phyloP scores from a whole-genome alignment of 2,113 vertebrate genomes.

The Nanorana parkeri region DNA sequence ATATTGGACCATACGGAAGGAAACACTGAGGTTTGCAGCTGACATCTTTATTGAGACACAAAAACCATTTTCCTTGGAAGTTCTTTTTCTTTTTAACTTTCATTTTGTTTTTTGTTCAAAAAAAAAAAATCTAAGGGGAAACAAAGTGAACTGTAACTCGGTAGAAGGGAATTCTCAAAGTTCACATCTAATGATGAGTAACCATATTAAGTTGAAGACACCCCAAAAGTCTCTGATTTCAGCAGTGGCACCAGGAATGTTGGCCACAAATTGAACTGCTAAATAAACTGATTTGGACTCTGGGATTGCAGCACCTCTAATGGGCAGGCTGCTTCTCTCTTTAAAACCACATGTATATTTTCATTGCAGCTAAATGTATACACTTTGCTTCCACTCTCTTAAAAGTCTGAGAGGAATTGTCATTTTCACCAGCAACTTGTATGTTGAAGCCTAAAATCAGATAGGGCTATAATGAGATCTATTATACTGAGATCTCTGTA shows the following conservation, averaged over 20 bases:
- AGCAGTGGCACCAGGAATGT: background rate
- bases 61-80: too few species aligned
- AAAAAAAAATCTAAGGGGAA: too few species aligned
- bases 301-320: background rate
- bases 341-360: conserved; percentile 50
- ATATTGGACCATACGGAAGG: too few species aligned
- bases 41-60: too few species aligned
- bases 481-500: conserved; percentile 16
- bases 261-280: conserved; percentile 9
- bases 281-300: background rate
- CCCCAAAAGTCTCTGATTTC: background rate
- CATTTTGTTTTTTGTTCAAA: too few species aligned
- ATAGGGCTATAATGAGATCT: conserved; percentile 11
- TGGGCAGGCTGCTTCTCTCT: conserved; percentile 15
- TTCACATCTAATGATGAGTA: too few species aligned
- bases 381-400: conserved; percentile 30
- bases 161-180: too few species aligned
- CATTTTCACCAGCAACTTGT: conserved; percentile 37
- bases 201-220: background rate
- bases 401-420: background rate
- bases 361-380: conserved; percentile 42
- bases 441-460: conserved; percentile 8
- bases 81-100: too few species aligned
- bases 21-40: too few species aligned
- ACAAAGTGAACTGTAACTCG: too few species aligned